Evolutionary conservation across 2,797 vertebrate genomes (phyloP), one percentile per base, ranked within the genome.

Genomic region (Melanotaenia trifasciata): DNA sequence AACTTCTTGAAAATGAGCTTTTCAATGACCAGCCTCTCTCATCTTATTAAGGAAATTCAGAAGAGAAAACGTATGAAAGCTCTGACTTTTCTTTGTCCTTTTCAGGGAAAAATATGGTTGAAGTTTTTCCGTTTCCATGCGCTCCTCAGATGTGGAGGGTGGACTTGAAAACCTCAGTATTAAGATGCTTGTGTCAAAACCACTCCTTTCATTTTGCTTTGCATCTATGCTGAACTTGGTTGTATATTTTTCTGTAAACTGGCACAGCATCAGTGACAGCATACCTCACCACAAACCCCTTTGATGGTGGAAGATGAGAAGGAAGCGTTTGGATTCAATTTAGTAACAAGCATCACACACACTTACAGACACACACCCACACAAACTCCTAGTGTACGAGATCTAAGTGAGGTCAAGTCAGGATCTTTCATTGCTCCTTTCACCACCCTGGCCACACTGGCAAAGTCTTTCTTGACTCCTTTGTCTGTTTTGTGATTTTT

Each of bases 11-110:
- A 87, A 87, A 91, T 90, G 75, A 35, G 35, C 85, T 83, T 86
- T 87, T 79, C 80, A 62, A 84, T 92, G 91, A 84, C 80, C 85
- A 85, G 87, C 66, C 73, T 91, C 87, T 71, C 72, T 85, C 79
- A 74, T 74, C 86, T 88, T 89, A 94, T 93, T 89, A 94, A 91
- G 90, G 84, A 93, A 94, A 96, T 91, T 78, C 76, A 76, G 76
- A 63, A 68, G 87, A 89, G 77, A 67, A 87, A 84, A 81, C 87
- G 70, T 83, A 90, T 81, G 86, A 85, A 89, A 84, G 73, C 89
- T 89, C 82, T 88, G 84, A 88, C 85, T 89, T 93, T 91, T 87
- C 87, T 82, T 92, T 85, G 67, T 86, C 86, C 18, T 91, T 93
- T 93, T 85, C 68, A 76, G 58, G 85, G 83, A 85, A 16, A 16